Percentiles rank a stretch among this genome's conserved stretches.
These are phyloP conservation scores for Autographa gamma DNA, from an alignment of 2,888 invertebrate species.

Conservation along the genomic window DNA sequence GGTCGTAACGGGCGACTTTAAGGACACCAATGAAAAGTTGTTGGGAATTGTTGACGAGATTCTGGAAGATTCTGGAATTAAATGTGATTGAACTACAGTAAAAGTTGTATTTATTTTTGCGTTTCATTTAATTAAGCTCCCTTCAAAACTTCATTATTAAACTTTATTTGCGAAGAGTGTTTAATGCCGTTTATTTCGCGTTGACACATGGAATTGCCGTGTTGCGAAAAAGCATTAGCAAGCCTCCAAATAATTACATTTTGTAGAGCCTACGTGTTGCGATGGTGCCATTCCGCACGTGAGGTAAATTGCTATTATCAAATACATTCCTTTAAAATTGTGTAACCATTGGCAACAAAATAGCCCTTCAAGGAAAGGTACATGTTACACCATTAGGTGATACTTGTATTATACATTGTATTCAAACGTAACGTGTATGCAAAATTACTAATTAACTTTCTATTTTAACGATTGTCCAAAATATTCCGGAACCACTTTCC, in stretches of 20 bases:
- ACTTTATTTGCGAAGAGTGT: too few species aligned
- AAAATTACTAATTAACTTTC: conserved; percentile 79
- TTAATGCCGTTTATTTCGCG: too few species aligned
- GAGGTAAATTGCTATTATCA: conserved; percentile 2
- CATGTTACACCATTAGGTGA: conserved; percentile 28
- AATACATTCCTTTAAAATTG: conserved; percentile 21
- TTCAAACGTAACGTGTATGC: conserved; percentile 58
- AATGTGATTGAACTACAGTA: conserved; percentile 35
- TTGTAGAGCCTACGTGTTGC: neutral
- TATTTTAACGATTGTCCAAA: conserved; percentile 83
- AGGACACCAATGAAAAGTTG: conserved; percentile 70
- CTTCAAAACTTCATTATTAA: too few species aligned
- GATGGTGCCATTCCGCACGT: neutral
- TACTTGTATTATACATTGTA: conserved; percentile 38
- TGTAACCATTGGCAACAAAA: conserved; percentile 27
- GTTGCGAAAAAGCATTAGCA: too few species aligned
- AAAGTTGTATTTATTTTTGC: neutral
- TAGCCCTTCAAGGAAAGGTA: conserved; percentile 34
- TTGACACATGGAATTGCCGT: too few species aligned
- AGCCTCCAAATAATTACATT: neutral
- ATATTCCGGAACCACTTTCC: conserved; percentile 86
- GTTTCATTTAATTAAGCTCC: neutral
- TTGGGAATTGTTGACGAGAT: conserved; percentile 70
- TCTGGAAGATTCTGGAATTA: conserved; percentile 65
- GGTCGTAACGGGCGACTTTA: conserved; percentile 59